phyloP scores from a whole-genome alignment of 2,797 vertebrate genomes.

The Parauchenoglanis ngamensis region DNA sequence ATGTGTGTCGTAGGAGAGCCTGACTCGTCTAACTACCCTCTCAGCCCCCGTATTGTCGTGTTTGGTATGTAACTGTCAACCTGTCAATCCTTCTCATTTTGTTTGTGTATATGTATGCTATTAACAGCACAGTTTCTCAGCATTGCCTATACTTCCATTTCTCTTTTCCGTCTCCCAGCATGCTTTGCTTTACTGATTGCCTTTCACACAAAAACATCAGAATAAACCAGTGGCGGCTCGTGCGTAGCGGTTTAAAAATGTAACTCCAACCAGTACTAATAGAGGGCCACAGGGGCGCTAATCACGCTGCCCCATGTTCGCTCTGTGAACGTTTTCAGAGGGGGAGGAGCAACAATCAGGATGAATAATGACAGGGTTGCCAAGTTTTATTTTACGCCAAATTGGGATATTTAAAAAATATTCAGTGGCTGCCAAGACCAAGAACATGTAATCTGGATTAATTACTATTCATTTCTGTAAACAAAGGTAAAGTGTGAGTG shows the following conservation, averaged over 20 bases:
- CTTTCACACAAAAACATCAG: neutral
- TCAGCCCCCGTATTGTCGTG: slow-evolving; percentile 81
- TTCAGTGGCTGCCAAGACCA: neutral
- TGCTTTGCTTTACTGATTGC: slow-evolving; percentile 3
- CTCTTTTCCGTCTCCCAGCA: slow-evolving; percentile 15
- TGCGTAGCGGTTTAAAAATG: neutral
- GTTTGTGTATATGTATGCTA: neutral
- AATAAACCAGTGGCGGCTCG: neutral
- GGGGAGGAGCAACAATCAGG: neutral
- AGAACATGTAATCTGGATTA: neutral
- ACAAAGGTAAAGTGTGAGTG: neutral
- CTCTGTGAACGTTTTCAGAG: neutral
- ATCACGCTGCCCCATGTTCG: neutral
- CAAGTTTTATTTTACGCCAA: neutral
- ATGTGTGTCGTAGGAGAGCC: slow-evolving; percentile 74
- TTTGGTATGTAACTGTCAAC: slow-evolving; percentile 78
- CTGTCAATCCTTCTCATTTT: slow-evolving; percentile 36
- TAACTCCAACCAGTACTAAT: neutral
- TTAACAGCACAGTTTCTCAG: neutral
- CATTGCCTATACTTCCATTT: neutral
- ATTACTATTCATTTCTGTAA: neutral
- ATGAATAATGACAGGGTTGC: neutral
- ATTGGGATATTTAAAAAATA: neutral
- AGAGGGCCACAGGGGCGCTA: neutral
- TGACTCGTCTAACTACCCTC: slow-evolving; percentile 76